Conservation (phyloP, 2,888 invertebrate species). For the Zonitis immaculata region DNA sequence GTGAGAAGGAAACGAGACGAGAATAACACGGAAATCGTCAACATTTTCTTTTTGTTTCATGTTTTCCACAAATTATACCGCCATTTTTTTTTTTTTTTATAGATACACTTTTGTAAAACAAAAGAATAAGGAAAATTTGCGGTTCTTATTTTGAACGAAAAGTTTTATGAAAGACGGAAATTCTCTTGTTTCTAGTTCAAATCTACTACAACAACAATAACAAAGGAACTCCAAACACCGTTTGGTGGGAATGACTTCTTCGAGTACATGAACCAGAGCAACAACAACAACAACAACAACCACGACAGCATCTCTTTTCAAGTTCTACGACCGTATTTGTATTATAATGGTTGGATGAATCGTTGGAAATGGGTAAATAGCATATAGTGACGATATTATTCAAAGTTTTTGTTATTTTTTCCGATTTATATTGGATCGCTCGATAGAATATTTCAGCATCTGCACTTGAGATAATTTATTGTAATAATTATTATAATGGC, state of each 20-base stretch:
- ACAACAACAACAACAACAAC: neutral
- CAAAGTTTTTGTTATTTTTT: neutral
- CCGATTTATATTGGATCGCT: neutral
- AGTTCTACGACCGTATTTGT: neutral
- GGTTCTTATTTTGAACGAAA: too few relatives aligned
- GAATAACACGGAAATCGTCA: neutral
- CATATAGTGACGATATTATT: neutral
- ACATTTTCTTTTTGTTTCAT: neutral
- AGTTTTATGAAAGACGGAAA: neutral
- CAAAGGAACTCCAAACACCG: slow-evolving; percentile 1
- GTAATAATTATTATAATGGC: too few relatives aligned
- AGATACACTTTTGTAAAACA: too few relatives aligned
- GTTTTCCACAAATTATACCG: too few relatives aligned
- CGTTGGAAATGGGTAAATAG: neutral
- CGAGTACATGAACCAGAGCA: slow-evolving; percentile 19
- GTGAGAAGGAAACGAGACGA: neutral
- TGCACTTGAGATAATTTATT: too few relatives aligned
- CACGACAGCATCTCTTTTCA: neutral
- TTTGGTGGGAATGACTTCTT: slow-evolving; percentile 20
- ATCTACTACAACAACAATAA: neutral
- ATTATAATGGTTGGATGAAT: neutral
- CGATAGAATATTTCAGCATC: neutral
- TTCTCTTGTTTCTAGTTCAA: neutral
- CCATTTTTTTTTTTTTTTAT: too few relatives aligned
- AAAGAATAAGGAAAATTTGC: too few relatives aligned